Evolutionary conservation across 1,140 invertebrate species (phyloP), one percentile per base, ranked within the genome.

Genomic region (Drosophila lowei): DNA sequence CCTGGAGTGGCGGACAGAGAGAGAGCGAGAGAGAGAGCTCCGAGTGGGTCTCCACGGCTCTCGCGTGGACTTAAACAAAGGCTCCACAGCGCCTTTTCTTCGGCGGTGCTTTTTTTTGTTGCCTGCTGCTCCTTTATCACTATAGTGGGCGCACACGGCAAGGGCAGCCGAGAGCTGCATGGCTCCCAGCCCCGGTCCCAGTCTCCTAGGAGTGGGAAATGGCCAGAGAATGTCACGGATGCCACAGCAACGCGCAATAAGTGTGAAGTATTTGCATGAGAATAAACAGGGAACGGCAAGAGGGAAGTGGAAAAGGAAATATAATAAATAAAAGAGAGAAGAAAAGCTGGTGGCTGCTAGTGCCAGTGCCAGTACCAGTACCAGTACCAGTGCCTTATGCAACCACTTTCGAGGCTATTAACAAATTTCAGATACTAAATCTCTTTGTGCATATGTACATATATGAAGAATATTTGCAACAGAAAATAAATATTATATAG

Each of bases 191-290:
- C 16, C 28, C 11, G 41, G 1, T 2, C n/a, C 16, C 18, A 18
- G 18, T 18, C 18, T 18, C 18, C 21, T n/a, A 30, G 43, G 62
- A n/a, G 47, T 5, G 42, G 28, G 53, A 65, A 64, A 48, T 52
- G 50, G 76, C 58, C 52, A 62, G 52, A 50, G 63, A 62, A 53
- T 84, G 77, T 73, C 65, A 59, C 60, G 77, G 68, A 86, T 86
- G 81, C 73, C 61, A 74, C 67, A 80, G 80, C 58, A 60, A 72
- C 77, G 62, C 44, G 61, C 79, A 80, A 50, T 81, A 77, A 75
- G 80, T 74, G 80, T 86, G 81, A 85, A 85, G 73, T 80, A 85
- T 85, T 85, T 86, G 81, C 83, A 86, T 86, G 68, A 77, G 68
- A 85, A 85, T 86, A 71, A 72, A 74, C 61, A 80, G 57, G 65